Percentiles rank a stretch among this genome's conserved stretches.
phyloP scores from a whole-genome alignment of 2,888 invertebrate species.

The Pristionchus arcanus region DNA sequence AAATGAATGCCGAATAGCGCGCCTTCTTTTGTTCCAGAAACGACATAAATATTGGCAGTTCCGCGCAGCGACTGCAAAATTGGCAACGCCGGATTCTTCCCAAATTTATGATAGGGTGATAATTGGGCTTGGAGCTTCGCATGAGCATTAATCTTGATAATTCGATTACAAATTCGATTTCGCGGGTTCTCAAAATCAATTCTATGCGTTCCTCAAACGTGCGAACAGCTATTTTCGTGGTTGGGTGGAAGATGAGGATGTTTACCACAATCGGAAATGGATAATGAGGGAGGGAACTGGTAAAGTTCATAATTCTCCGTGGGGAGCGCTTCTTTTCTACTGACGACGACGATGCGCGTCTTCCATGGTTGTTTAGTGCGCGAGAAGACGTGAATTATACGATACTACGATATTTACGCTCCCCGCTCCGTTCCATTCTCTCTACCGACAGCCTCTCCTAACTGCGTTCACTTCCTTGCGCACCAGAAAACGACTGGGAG shows the following conservation, averaged over 20 bases:
- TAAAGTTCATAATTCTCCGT: not conserved
- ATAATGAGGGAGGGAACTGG: not conserved
- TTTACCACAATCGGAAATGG: not conserved
- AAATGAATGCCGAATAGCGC: constrained; percentile 32
- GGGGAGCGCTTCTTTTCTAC: not conserved
- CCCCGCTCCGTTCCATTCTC: no score
- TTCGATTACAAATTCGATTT: no score
- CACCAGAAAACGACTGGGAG: not conserved
- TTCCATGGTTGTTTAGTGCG: not conserved
- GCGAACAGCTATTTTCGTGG: no score
- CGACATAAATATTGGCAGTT: not conserved
- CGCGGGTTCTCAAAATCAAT: no score
- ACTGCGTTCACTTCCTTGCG: not conserved
- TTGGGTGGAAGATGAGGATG: no score
- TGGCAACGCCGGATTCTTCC: no score
- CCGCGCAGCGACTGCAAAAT: not conserved
- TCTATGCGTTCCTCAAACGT: no score
- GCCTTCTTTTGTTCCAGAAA: not conserved
- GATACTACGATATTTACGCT: constrained; percentile 11
- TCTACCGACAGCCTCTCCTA: not conserved
- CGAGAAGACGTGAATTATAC: constrained; percentile 23
- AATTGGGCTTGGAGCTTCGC: no score
- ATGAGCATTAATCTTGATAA: no score
- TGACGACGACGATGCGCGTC: constrained; percentile 8
- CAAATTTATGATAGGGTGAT: no score